Base-by-base conservation (phyloP, 2,797 vertebrate genomes). In the Simalia tracyae region DNA sequence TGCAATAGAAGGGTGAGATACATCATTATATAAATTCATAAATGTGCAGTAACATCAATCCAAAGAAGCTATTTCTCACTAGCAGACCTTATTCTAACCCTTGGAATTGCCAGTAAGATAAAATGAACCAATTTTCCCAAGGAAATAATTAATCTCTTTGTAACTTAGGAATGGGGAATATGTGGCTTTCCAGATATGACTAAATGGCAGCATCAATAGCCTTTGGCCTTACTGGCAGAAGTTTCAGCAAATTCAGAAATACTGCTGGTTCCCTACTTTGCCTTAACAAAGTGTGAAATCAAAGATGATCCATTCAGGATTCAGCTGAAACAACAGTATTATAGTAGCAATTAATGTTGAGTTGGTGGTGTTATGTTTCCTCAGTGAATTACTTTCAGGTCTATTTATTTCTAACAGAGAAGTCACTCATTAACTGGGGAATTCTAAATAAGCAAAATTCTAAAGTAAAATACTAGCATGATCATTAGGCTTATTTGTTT, bases 391-490 rank as follows among this genome's bases (percentile, higher is more conserved):
- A 3, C 3, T 87, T 63, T 57, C 0, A 72, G 15, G 76, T 1
- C 24, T 91, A 81, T 3, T n/a, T 57, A 68, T 93, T 95, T 95
- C 93, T 59, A 90, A 91, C 19, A 84, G 2, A 76, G 56, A 88
- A 6, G 61, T 46, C 26, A 89, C 0, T 86, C 36, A 93, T 15
- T 54, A 93, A 19, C 86, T 86, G 42, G 54, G 24, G 2, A 93
- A 92, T 90, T 85, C 81, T 90, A 93, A 2, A 0, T 59, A 31
- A 31, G 46, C 91, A 92, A 17, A 86, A 54, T 91, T 36, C 28
- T 24, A 31, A 90, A 86, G 17, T 2, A 9, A 92, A 92, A 92
- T 90, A 19, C 10, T 86, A 84, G 3, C 89, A 88, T 1, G n/a
- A 0, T 46, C 64, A 2, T 59, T 89, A 31, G 72, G 86, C 84